Conservation (phyloP, 2,797 vertebrate genomes). For the Odontamblyopus lacepedii region DNA sequence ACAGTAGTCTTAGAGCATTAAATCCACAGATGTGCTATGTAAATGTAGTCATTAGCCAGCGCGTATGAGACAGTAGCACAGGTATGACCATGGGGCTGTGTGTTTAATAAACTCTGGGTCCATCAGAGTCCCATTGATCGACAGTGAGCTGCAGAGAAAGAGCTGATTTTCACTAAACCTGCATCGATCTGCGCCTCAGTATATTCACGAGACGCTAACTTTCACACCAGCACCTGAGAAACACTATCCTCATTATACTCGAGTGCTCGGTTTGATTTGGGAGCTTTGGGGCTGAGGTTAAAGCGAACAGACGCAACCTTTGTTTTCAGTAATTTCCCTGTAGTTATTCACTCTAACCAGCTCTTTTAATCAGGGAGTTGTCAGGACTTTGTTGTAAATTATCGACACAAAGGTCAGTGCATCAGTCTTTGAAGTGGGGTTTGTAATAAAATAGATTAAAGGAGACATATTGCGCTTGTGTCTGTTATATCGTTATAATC, state of each 20-base stretch:
- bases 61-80: background rate
- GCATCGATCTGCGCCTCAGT: background rate
- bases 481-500: no score
- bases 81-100: background rate
- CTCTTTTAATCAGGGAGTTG: background rate
- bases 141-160: background rate
- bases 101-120: background rate
- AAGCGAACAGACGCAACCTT: background rate
- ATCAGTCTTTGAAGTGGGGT: background rate
- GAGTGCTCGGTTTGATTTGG: background rate
- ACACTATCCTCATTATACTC: slow-evolving; percentile 1
- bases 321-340: background rate
- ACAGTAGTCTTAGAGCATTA: background rate
- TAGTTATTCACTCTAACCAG: background rate
- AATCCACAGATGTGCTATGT: background rate
- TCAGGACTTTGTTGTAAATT: background rate
- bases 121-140: background rate
- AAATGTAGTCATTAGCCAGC: background rate
- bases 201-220: background rate
- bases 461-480: no score
- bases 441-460: no score
- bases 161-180: background rate
- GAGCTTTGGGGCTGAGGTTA: no score
- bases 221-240: background rate
- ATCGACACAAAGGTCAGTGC: background rate